Conservation (phyloP, 2,113 vertebrate genomes). For the Nannobrachium achirus region DNA sequence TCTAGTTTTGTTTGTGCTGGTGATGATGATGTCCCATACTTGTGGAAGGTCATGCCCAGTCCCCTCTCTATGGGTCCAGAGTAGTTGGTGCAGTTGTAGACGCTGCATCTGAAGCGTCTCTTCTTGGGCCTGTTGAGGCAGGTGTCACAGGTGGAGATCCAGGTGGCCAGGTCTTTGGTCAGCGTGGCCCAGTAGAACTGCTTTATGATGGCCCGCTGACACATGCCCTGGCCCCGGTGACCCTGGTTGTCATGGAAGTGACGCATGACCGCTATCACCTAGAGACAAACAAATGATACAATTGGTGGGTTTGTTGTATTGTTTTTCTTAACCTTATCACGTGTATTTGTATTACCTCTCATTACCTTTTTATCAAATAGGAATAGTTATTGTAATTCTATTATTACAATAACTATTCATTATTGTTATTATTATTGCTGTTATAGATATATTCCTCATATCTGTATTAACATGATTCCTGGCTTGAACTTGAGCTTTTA, state of each 20-base stretch:
- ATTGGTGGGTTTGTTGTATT: neutral
- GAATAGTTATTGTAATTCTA: no score
- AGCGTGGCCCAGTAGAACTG: constrained; percentile 68
- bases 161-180: constrained; percentile 63
- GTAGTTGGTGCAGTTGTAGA: constrained; percentile 69
- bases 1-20: no score
- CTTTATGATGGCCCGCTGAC: constrained; percentile 57
- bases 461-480: no score
- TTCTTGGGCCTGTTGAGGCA: constrained; percentile 63
- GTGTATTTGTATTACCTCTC: no score
- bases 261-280: constrained; percentile 64
- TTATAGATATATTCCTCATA: no score
- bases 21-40: constrained; percentile 36
- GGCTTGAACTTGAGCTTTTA: no score
- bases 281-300: neutral
- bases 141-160: constrained; percentile 67
- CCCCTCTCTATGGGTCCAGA: constrained; percentile 64
- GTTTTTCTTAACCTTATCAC: no score
- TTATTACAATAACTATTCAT: no score
- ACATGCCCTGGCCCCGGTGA: constrained; percentile 62
- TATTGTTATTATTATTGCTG: no score
- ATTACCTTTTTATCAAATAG: no score
- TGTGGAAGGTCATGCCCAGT: constrained; percentile 69
- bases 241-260: constrained; percentile 70
- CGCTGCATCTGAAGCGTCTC: constrained; percentile 66